Percentiles rank a stretch among this genome's conserved stretches.
phyloP scores from a whole-genome alignment of 2,888 invertebrate genomes.

The Laspeyria flexula region DNA sequence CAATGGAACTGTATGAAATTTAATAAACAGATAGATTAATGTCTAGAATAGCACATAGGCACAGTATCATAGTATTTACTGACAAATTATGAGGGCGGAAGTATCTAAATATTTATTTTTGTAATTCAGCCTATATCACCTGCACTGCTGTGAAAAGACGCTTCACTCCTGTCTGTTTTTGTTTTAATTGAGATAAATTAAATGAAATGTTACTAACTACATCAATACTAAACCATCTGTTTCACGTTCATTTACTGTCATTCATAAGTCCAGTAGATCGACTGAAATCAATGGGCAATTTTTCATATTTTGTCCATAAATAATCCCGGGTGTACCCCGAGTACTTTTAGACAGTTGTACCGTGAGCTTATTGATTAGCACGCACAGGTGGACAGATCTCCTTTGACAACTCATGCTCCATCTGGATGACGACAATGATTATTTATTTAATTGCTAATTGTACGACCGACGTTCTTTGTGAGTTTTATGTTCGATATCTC shows the following conservation, averaged over 20 bases:
- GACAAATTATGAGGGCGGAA: too few species aligned
- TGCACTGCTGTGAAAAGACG: too few species aligned
- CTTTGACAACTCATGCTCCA: conserved; percentile 26
- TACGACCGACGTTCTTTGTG: not conserved
- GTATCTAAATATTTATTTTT: too few species aligned
- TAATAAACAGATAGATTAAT: too few species aligned
- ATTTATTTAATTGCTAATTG: conserved; percentile 23
- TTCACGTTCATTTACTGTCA: conserved; percentile 22
- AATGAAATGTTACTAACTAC: too few species aligned
- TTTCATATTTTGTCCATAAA: conserved; percentile 23
- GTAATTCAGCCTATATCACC: too few species aligned
- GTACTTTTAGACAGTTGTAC: conserved; percentile 21
- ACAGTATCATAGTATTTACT: too few species aligned
- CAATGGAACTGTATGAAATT: too few species aligned
- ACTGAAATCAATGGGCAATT: conserved; percentile 9
- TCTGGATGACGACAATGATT: conserved; percentile 14
- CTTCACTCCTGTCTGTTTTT: too few species aligned
- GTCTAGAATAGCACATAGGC: too few species aligned
- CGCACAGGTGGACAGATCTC: conserved; percentile 22
- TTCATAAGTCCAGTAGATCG: conserved; percentile 23
- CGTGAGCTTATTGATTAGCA: conserved; percentile 31
- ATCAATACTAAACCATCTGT: not conserved
- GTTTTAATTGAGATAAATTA: too few species aligned
- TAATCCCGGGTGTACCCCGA: conserved; percentile 14
- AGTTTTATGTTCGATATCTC: not conserved